Conservation (phyloP, 2,113 vertebrate genomes). For the Callopanchax toddi region DNA sequence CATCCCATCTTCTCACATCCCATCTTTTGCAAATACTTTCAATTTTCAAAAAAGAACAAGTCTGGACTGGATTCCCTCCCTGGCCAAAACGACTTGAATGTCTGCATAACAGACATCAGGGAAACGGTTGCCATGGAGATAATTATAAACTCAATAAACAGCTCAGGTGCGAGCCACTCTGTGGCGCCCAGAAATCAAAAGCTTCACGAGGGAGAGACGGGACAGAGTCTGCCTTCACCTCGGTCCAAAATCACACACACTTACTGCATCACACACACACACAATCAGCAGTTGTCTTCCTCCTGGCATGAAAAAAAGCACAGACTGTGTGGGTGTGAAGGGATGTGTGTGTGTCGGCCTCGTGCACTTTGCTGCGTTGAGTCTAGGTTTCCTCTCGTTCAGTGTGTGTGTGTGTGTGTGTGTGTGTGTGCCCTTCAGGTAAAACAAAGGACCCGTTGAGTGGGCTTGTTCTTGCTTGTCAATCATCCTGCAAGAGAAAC, state of each 20-base stretch:
- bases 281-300: constrained; percentile 36
- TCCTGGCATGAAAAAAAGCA: constrained; percentile 21
- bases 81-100: not conserved
- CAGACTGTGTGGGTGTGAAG: constrained; percentile 25
- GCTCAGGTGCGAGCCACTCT: constrained; percentile 25
- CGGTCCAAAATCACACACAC: constrained; percentile 55
- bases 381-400: constrained; percentile 46
- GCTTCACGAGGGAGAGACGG: constrained; percentile 14
- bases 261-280: constrained; percentile 53
- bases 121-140: constrained; percentile 10
- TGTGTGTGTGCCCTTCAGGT: not conserved
- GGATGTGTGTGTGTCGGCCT: not conserved
- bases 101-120: constrained; percentile 5
- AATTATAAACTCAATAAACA: constrained; percentile 17
- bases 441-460: constrained; percentile 5
- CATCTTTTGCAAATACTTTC: no score
- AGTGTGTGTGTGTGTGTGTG: not conserved
- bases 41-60: not conserved
- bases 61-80: not conserved
- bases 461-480: not conserved
- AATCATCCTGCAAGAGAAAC: constrained; percentile 5
- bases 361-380: constrained; percentile 49
- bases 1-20: no score
- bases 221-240: constrained; percentile 30
- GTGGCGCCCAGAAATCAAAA: constrained; percentile 11